Evolutionary conservation across 2,797 vertebrate species (phyloP), one percentile per base, ranked within the genome.

Genomic region (Alauda arvensis): DNA sequence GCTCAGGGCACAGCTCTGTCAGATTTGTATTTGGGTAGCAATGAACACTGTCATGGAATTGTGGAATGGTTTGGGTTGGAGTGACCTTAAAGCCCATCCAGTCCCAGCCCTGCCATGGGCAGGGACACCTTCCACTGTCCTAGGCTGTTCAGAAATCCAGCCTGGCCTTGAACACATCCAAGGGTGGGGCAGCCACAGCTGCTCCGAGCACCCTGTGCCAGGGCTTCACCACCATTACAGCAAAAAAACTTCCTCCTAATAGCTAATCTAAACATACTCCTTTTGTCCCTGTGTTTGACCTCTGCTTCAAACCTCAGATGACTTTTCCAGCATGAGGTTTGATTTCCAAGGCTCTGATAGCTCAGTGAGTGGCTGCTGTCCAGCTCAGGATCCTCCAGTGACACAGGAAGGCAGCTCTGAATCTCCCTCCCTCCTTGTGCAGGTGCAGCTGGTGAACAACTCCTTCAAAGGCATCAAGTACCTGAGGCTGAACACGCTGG

Each of bases 381-480:
- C 45, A 76, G 51, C 70, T 85, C n/a, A 13, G 55, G 33, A 28
- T 63, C 53, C 79, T 60, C 2, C 37, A 3, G 15, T 52, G 59
- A 5, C 52, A 57, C 57, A 10, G 39, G 49, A 66, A 76, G 12
- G 78, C 72, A 77, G 43, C 68, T 40, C 74, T 76, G 51, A 62
- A 72, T 37, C 53, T 57, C 82, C 59, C 67, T 39, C 25, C 19
- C 37, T 67, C n/a, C 31, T 61, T 33, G 52, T 75, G 4, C 95
- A 99, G 99, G 99, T 99, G 80, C 99, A 99, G 96, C 96, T 99
- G 84, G 99, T 99, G 39, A 99, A 99, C 93, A 99, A 99, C 96
- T 99, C 99, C 39, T 99, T 99, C 94, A 99, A 99, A 92, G 99
- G 99, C 53, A 98, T 99, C 96, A 99, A 99, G 95, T 99, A 99